Conservation (phyloP, 2,888 invertebrate genomes). For the Fabriciana adippe region DNA sequence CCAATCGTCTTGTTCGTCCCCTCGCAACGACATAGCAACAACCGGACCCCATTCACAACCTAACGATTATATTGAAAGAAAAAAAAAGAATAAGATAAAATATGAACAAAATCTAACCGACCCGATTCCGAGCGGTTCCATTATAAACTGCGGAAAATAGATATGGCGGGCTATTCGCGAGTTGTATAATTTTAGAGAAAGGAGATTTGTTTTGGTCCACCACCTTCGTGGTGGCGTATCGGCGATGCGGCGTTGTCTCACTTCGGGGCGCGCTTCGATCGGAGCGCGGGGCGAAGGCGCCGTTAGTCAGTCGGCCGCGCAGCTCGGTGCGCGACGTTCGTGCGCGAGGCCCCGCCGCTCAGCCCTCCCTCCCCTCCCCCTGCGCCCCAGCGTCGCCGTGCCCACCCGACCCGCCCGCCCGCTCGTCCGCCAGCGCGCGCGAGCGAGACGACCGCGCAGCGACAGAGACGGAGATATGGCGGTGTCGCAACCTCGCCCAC, state of each 20-base stretch:
- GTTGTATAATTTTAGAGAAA: constrained; percentile 81
- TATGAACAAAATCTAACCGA: not conserved
- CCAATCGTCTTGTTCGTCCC: constrained; percentile 18
- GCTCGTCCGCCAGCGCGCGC: constrained; percentile 52
- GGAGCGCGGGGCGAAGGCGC: constrained; percentile 48
- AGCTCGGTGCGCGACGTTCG: constrained; percentile 81
- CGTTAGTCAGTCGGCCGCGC: constrained; percentile 78
- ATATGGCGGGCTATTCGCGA: constrained; percentile 53
- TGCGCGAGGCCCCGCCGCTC: constrained; percentile 67
- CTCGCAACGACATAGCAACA: constrained; percentile 21
- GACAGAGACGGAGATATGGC: constrained; percentile 65
- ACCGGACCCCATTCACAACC: not conserved
- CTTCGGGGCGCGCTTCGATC: constrained; percentile 53
- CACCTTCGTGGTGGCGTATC: constrained; percentile 67
- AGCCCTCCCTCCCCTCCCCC: constrained; percentile 60
- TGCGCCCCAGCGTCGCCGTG: constrained; percentile 55
- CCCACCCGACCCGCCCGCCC: constrained; percentile 51
- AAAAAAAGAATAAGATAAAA: not conserved
- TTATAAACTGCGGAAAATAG: constrained; percentile 55
- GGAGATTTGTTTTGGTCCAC: constrained; percentile 81
- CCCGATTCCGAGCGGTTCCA: constrained; percentile 5
- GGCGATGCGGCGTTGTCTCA: constrained; percentile 74
- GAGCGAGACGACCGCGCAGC: constrained; percentile 59
- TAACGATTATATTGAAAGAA: too few species aligned
- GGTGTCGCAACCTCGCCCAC: constrained; percentile 83